A percentile compares a stretch with the other conserved stretches of the same genome.
These are phyloP conservation scores for Bombus pyrosoma DNA, from an alignment of 1,140 invertebrate species.

Conservation along the genomic window DNA sequence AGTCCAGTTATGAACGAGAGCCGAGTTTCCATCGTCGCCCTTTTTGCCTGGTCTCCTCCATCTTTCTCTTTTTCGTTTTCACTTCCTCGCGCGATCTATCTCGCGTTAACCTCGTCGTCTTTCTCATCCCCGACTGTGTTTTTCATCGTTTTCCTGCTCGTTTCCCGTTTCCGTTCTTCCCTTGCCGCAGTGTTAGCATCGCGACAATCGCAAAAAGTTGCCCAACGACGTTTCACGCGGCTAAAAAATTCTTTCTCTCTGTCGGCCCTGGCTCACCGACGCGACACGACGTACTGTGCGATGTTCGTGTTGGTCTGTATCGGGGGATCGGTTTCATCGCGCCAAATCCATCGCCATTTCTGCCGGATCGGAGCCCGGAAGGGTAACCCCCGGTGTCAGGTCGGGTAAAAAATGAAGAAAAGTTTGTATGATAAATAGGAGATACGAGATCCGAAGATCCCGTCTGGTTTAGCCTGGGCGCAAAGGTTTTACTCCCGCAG, in stretches of 20 bases:
- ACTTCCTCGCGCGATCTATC: background rate
- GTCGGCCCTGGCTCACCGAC: background rate
- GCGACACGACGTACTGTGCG: background rate
- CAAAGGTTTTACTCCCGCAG: constrained; percentile 44
- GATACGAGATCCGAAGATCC: constrained; percentile 54
- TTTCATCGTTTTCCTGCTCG: background rate
- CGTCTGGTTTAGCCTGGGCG: constrained; percentile 43
- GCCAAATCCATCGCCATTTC: background rate
- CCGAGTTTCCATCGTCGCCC: constrained; percentile 14
- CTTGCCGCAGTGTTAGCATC: background rate
- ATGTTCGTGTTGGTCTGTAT: background rate
- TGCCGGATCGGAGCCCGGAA: background rate
- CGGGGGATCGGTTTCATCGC: background rate
- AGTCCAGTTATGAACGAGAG: constrained; percentile 65
- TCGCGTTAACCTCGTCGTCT: too few species aligned
- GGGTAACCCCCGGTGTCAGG: too few species aligned
- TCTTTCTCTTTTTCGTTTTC: constrained; percentile 15
- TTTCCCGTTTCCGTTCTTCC: background rate
- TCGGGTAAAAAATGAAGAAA: constrained; percentile 40
- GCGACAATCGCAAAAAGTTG: constrained; percentile 14
- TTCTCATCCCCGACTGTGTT: too few species aligned
- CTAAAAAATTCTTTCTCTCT: background rate
- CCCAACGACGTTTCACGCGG: background rate
- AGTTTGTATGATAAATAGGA: constrained; percentile 48
- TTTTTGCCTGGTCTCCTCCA: background rate